Base-by-base conservation (phyloP, 2,888 invertebrate genomes). In the Salticus scenicus region DNA sequence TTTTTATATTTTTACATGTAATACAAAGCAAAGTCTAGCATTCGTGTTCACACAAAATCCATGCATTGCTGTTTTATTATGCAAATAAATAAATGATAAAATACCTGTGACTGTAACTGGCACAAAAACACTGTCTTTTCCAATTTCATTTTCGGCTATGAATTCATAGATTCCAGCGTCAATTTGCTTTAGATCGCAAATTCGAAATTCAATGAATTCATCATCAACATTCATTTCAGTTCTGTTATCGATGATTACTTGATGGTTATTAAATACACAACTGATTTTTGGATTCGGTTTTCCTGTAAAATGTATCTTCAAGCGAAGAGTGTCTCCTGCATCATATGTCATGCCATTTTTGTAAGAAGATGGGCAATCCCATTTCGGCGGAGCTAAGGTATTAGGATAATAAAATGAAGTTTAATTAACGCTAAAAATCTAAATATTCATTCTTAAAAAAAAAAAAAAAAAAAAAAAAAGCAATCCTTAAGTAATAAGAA, bases 341-440 rank as follows among this genome's bases (percentile, higher is more conserved):
- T 97, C 96, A 90, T 96, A 96, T 51, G 97, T 93, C 42, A 97
- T 92, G 0, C 97, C 97, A 88, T 97, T 96, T 91, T 96, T 96
- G 91, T 96, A 96, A 89, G 96, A 95, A 64, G 96, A 93, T 0
- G 96, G 96, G 88, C 96, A 93, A 73, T 95, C 94, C 89, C 97
- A 94, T 90, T 94, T 94, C 0, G 97, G 97, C 0, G 96, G 95
- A 37, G 96, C 96, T 93, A 89, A 14, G 87, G n/a, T n/a, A n/a
- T n/a, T n/a, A n/a, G n/a, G n/a, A n/a, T n/a, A n/a, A n/a, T n/a
- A n/a, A n/a, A 76, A 47, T 51, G 76, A 41, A 8, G n/a, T n/a
- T n/a, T n/a, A n/a, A n/a, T n/a, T n/a, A n/a, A n/a, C n/a, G n/a
- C n/a, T n/a, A n/a, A n/a, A n/a, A n/a, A n/a, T n/a, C n/a, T n/a